Evolutionary conservation across 2,113 vertebrate species (phyloP), one percentile per base, ranked within the genome.

Genomic region (Argyrosomus japonicus): DNA sequence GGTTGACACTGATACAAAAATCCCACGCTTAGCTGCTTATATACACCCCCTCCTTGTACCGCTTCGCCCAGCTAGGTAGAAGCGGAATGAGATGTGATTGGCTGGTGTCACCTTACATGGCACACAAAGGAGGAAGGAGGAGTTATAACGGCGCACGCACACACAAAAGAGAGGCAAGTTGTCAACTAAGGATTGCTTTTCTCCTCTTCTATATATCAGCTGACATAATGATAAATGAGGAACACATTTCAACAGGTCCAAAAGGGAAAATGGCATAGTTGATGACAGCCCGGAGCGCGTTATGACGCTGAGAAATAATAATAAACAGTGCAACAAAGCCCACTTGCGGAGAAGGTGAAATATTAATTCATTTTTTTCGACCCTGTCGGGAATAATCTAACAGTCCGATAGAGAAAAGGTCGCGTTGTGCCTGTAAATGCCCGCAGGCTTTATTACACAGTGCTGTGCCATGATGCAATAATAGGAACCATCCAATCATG

Each of bases 11-110:
- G 86, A 60, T 71, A 54, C 68, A 67, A 51, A 79, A 78, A 76
- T 18, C 79, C 88, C 89, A 88, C 65, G 84, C 79, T 88, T 71
- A 73, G 60, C 71, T 2, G 73, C 43, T 80, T 92, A 87, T 95
- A 95, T 95, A 93, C 82, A 32, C 50, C 51, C 62, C 93, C 93
- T 88, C 82, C 81, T 74, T 40, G 50, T 23, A 17, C 77, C n/a
- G 56, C 68, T 73, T 78, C 40, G 17, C 56, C 14, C 45, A 25
- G 65, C 77, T 19, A 54, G 78, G 85, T 74, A 58, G 68, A 87
- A 88, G 92, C 94, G 93, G 89, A 94, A 90, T 81, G 77, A 83
- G 79, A 82, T 25, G 76, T 88, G 93, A 95, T 95, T 96, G 95
- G 95, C 87, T 87, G 80, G 70, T 90, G 86, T 89, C 83, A 70